Percentiles rank a stretch among this genome's conserved stretches.
Evolutionary conservation across 1,140 invertebrate species (phyloP).

Genomic region (Meloidogyne exigua): DNA sequence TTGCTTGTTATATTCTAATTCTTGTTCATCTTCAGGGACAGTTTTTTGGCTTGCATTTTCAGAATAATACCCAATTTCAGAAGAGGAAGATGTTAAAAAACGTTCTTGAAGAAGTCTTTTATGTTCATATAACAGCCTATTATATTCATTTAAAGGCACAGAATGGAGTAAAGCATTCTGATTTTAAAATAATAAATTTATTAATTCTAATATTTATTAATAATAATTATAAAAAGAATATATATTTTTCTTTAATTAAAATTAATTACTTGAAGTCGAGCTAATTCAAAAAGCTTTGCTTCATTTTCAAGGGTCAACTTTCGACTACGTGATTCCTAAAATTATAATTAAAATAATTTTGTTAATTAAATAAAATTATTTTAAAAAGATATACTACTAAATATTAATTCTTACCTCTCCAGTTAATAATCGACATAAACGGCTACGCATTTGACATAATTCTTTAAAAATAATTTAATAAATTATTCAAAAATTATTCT

Average conservation of each 20-base stretch:
- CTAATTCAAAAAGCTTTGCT: constrained; percentile 30
- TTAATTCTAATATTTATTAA: too few relatives aligned
- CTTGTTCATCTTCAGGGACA: background rate
- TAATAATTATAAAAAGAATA: too few relatives aligned
- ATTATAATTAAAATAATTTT: background rate
- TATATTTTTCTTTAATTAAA: background rate
- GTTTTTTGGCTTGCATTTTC: constrained; percentile 1
- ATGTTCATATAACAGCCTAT: constrained; percentile 38
- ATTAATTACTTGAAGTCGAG: constrained; percentile 6
- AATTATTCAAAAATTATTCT: constrained; percentile 1
- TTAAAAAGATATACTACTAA: too few relatives aligned
- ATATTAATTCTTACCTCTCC: constrained; percentile 12
- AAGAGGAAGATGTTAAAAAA: background rate
- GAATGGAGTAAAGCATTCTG: constrained; percentile 51
- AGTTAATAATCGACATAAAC: background rate
- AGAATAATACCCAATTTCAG: constrained; percentile 17
- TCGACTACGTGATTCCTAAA: constrained; percentile 18
- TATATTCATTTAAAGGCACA: constrained; percentile 46
- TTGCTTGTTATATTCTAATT: background rate
- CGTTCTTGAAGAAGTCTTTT: constrained; percentile 33
- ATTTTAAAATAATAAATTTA: too few relatives aligned
- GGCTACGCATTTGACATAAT: background rate
- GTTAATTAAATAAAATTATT: too few relatives aligned
- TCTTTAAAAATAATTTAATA: constrained; percentile 10
- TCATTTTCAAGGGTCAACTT: constrained; percentile 35